Evolutionary conservation across 2,113 vertebrate species (phyloP).

Genomic region (Irena cyanogastra): DNA sequence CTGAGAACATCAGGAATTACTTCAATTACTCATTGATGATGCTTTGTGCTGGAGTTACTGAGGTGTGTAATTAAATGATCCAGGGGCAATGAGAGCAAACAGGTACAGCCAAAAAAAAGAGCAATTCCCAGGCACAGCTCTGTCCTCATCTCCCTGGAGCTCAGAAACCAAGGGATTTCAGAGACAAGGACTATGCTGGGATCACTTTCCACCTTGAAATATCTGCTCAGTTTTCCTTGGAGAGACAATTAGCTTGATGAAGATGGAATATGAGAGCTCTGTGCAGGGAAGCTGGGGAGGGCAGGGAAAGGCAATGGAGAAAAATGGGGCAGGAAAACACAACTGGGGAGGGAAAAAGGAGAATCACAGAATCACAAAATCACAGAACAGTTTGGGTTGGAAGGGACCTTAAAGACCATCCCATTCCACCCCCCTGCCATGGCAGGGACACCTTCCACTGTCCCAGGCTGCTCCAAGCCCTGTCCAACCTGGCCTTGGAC

Average conservation of each 20-base stretch:
- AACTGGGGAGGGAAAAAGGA: neutral
- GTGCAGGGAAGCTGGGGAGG: neutral
- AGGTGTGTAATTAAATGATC: neutral
- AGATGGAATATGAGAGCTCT: fast-evolving
- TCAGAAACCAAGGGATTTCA: neutral
- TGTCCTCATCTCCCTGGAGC: neutral
- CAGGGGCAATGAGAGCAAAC: neutral
- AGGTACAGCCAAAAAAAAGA: neutral
- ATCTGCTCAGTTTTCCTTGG: neutral
- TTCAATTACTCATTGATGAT: neutral
- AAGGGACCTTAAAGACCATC: neutral
- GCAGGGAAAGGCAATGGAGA: neutral
- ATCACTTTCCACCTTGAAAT: neutral
- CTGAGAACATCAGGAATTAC: neutral
- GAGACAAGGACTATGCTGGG: neutral
- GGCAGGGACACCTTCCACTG: neutral
- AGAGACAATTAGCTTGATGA: neutral
- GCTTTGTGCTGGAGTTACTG: neutral
- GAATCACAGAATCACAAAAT: neutral
- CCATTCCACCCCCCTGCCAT: neutral
- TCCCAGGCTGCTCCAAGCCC: fast-evolving
- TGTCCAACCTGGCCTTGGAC: neutral
- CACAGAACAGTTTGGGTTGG: neutral
- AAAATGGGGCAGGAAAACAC: neutral
- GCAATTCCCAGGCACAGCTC: neutral